Evolutionary conservation across 2,888 invertebrate genomes (phyloP).

Genomic region (Euzophera pinguis): DNA sequence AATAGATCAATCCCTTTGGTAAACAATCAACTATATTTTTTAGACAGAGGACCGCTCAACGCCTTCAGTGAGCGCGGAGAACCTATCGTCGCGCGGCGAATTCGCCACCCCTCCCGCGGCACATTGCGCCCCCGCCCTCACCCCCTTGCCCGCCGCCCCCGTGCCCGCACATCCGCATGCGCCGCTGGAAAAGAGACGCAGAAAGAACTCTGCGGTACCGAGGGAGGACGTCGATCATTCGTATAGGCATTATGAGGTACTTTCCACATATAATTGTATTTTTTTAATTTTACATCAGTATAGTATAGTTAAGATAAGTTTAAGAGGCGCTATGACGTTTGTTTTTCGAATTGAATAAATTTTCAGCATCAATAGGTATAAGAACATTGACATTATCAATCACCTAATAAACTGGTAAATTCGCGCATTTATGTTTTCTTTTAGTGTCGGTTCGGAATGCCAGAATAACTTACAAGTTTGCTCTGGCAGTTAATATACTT

Average conservation of each 20-base stretch:
- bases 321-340: too few species aligned
- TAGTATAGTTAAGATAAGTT: too few species aligned
- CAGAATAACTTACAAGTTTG: too few species aligned
- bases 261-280: neutral
- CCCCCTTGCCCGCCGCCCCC: constrained; percentile 46
- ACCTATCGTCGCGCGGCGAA: constrained; percentile 63
- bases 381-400: too few species aligned
- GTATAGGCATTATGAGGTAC: constrained; percentile 69
- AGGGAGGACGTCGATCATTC: constrained; percentile 61
- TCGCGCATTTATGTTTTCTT: too few species aligned
- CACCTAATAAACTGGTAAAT: too few species aligned
- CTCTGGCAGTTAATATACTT: too few species aligned
- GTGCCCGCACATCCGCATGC: constrained; percentile 32
- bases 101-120: constrained; percentile 67
- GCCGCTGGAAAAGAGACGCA: constrained; percentile 65
- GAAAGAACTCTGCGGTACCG: constrained; percentile 67
- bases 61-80: constrained; percentile 71
- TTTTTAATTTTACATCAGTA: too few species aligned
- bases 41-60: constrained; percentile 73
- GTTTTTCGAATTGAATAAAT: too few species aligned
- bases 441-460: too few species aligned
- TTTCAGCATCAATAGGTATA: too few species aligned
- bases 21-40: constrained; percentile 8
- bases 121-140: constrained; percentile 54
- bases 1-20: too few species aligned